Evolutionary conservation across 1,140 invertebrate species (phyloP).

Genomic region (Lycorma delicatula): DNA sequence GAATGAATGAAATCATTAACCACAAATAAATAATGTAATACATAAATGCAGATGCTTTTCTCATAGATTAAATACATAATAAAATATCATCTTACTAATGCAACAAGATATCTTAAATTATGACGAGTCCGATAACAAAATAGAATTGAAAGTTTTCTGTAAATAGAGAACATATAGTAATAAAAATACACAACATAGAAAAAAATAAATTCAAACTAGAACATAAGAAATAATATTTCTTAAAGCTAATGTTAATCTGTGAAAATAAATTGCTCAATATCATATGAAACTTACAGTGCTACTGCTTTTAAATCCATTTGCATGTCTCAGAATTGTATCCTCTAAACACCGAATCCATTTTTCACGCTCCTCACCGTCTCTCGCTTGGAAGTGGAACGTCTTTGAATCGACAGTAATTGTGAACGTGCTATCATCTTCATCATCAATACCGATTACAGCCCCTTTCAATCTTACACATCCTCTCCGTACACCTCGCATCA

Average conservation of each 20-base stretch:
- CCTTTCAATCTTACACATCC: constrained; percentile 91
- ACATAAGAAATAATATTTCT: neutral
- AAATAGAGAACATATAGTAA: no score
- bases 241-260: neutral
- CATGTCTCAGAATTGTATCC: constrained; percentile 82
- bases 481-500: constrained; percentile 89
- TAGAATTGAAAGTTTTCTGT: no score
- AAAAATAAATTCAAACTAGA: neutral
- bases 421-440: constrained; percentile 98
- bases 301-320: constrained; percentile 41
- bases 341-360: constrained; percentile 92
- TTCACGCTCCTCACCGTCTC: constrained; percentile 87
- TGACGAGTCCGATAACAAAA: no score
- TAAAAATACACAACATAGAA: neutral
- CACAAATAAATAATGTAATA: no score
- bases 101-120: no score
- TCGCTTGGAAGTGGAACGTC: constrained; percentile 96
- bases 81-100: no score
- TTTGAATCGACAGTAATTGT: constrained; percentile 98
- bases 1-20: no score
- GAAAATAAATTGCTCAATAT: neutral
- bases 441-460: constrained; percentile 96
- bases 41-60: no score
- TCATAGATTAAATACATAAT: no score
- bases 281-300: constrained; percentile 18